Evolutionary conservation across 2,113 vertebrate genomes (phyloP), one percentile per base, ranked within the genome.

Genomic region (Marmota monax): DNA sequence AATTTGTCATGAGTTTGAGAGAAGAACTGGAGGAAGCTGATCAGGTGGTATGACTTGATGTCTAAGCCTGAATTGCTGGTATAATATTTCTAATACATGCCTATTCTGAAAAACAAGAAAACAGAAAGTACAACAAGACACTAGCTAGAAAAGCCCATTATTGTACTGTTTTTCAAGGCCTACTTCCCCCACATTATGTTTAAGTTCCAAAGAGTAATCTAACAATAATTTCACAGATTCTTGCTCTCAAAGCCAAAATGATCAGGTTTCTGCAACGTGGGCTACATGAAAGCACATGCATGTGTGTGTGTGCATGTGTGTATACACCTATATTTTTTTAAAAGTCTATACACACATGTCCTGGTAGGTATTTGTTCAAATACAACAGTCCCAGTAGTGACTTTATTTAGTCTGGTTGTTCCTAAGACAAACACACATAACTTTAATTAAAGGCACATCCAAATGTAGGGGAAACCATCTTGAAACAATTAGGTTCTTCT

Each of bases 331-430:
- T 0, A 11, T 51, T 17, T 6, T 76, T 87, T 84, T 20, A 13
- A 63, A 80, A 42, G 22, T 86, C 70, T 90, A 4, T 34, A 58
- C 20, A 39, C 84, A 58, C 56, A 61, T 2, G 48, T 72, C 86
- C 95, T 91, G 76, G 85, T 82, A 93, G 63, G 96, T 83, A 90
- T 72, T 94, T 95, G 88, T 95, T 95, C 93, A 94, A 96, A 95
- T 48, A 92, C 48, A 67, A 84, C 8, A 78, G 89, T 76, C 92
- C 70, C 77, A 88, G 96, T 69, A 83, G 72, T 91, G 87, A 88
- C 83, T 96, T 96, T 98, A 96, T 83, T 92, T 97, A 98, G 97
- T 96, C 98, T 96, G 70, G 78, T 94, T 92, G 94, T 82, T 97
- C 93, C 83, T 83, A 98, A 98, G 87, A 97, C 97, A 98, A 98